Evolutionary conservation across 2,797 vertebrate genomes (phyloP).

Genomic region (Paedocypris micromegethes): DNA sequence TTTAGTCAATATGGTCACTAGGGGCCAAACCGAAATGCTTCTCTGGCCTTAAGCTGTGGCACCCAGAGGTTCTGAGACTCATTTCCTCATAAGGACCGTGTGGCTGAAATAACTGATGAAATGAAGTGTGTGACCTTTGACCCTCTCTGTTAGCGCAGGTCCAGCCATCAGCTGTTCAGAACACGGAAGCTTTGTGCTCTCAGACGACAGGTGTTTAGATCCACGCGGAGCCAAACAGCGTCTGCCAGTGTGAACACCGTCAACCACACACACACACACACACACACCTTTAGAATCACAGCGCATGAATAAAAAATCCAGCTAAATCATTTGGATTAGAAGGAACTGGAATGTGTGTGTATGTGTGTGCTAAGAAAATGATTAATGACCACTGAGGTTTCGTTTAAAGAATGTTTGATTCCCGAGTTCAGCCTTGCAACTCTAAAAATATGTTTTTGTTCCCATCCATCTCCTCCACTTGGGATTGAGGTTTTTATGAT

Average conservation of each 20-base stretch:
- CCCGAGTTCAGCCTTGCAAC: slow-evolving; percentile 6
- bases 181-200: slow-evolving; percentile 13
- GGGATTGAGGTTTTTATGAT: slow-evolving; percentile 23
- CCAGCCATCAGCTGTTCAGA: slow-evolving; percentile 33
- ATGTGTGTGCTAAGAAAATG: slow-evolving; percentile 11
- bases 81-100: neutral
- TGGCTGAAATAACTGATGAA: neutral
- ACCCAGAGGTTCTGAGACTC: too few relatives aligned
- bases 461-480: slow-evolving; percentile 1
- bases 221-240: slow-evolving; percentile 11
- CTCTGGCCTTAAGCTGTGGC: too few relatives aligned
- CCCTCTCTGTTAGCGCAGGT: slow-evolving; percentile 15
- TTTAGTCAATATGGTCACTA: too few relatives aligned
- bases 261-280: too few relatives aligned
- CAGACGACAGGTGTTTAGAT: slow-evolving; percentile 47
- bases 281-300: too few relatives aligned
- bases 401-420: slow-evolving; percentile 15
- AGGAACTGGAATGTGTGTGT: neutral
- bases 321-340: slow-evolving; percentile 13
- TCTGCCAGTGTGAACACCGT: too few relatives aligned
- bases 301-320: neutral
- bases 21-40: too few relatives aligned
- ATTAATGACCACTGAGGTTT: slow-evolving; percentile 17
- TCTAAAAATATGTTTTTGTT: slow-evolving; percentile 23
- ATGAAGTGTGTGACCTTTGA: slow-evolving; percentile 28